Percentiles rank a stretch among this genome's conserved stretches.
phyloP scores from a whole-genome alignment of 1,140 invertebrate species.

The Neoseiulus cucumeris region DNA sequence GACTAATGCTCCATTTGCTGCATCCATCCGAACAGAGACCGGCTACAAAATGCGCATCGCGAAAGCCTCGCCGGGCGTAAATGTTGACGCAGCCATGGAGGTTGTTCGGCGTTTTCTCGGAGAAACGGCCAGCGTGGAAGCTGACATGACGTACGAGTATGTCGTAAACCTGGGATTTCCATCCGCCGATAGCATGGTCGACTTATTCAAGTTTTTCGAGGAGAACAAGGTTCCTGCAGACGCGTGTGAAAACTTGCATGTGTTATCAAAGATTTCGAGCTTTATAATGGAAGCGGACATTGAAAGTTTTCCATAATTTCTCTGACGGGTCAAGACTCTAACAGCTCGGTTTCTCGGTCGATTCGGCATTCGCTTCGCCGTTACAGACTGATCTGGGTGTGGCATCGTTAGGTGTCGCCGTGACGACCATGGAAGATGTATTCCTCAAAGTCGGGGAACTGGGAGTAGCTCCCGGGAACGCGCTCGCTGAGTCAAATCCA shows the following conservation, averaged over 20 bases:
- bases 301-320: no score
- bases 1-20: neutral
- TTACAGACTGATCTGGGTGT: slow-evolving; percentile 37
- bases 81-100: neutral
- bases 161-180: neutral
- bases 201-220: neutral
- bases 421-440: slow-evolving; percentile 66
- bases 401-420: slow-evolving; percentile 49
- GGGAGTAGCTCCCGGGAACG: neutral
- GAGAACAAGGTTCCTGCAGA: neutral
- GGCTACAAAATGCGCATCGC: neutral
- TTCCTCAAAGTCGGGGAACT: slow-evolving; percentile 41
- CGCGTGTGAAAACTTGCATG: neutral
- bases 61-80: neutral
- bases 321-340: no score
- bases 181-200: neutral
- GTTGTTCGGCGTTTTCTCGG: neutral
- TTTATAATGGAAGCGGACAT: no score
- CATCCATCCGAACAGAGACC: neutral
- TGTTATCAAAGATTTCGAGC: neutral
- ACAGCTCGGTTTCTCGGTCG: no score
- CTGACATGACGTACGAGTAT: slow-evolving; percentile 1
- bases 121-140: neutral
- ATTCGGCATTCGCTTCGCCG: no score
- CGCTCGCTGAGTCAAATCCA: no score